Conservation (phyloP, 1,140 invertebrate genomes). For the Cyclargus thomasi region DNA sequence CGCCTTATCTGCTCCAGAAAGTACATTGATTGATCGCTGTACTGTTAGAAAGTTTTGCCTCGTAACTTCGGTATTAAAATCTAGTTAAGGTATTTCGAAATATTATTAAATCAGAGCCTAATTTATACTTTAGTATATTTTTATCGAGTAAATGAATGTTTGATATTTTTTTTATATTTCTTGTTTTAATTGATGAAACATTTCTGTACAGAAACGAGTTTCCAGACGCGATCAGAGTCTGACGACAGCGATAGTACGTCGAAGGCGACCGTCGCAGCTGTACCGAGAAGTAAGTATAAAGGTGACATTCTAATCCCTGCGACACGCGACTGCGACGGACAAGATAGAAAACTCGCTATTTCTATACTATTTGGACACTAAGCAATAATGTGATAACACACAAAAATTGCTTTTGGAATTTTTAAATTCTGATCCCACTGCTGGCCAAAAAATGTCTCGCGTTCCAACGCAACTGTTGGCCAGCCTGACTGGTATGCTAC, state of each 20-base stretch:
- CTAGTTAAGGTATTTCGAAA: neutral
- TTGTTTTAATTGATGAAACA: neutral
- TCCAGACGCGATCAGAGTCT: conserved; percentile 67
- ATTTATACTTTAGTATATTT: no score
- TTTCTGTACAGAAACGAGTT: conserved; percentile 64
- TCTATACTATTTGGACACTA: no score
- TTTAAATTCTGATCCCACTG: no score
- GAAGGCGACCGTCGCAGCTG: conserved; percentile 61
- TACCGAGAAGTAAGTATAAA: conserved; percentile 53
- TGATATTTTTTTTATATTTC: neutral
- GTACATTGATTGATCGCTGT: conserved; percentile 33
- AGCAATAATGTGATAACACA: no score
- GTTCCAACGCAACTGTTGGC: no score
- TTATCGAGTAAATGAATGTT: no score
- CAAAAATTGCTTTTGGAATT: no score
- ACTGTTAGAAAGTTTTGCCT: conserved; percentile 16
- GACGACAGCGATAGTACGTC: conserved; percentile 73
- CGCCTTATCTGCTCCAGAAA: conserved; percentile 30
- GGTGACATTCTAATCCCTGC: no score
- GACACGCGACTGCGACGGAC: no score
- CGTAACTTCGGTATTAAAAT: conserved; percentile 5
- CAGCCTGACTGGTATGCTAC: no score
- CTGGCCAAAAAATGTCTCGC: no score
- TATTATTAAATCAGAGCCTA: neutral
- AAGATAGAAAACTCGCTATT: no score